These are phyloP conservation scores for Chamaea fasciata DNA, from an alignment of 2,113 vertebrate genomes.

Conservation along the genomic window DNA sequence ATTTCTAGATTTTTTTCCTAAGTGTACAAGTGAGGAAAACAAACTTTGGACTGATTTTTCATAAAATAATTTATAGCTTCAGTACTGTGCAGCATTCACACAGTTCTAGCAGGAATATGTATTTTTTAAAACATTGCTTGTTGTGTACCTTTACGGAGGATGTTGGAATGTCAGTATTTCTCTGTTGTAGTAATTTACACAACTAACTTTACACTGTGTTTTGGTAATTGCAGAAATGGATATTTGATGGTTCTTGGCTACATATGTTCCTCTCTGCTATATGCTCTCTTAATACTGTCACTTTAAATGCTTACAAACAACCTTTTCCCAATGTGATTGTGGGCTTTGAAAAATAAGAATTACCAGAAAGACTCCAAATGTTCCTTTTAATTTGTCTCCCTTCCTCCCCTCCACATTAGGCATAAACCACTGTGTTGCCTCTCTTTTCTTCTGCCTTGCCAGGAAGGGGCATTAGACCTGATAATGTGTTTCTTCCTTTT, in stretches of 20 bases:
- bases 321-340: background rate
- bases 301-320: background rate
- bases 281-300: background rate
- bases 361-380: background rate
- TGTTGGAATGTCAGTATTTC: background rate
- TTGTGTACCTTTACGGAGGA: background rate
- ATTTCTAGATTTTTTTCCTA: background rate
- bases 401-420: background rate
- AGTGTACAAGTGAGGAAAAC: background rate
- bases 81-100: background rate
- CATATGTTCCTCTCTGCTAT: background rate
- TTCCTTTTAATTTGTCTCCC: background rate
- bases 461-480: background rate
- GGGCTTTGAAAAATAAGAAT: background rate
- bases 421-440: background rate
- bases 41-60: background rate
- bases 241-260: background rate
- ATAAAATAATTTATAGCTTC: background rate
- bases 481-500: background rate
- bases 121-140: background rate
- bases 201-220: background rate
- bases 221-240: background rate
- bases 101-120: background rate
- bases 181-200: background rate
- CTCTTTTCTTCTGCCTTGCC: background rate